A percentile compares a stretch with the other conserved stretches of the same genome.
These are phyloP conservation scores for Tragulus kanchil DNA, from an alignment of 2,113 vertebrate genomes.

Conservation along the genomic window DNA sequence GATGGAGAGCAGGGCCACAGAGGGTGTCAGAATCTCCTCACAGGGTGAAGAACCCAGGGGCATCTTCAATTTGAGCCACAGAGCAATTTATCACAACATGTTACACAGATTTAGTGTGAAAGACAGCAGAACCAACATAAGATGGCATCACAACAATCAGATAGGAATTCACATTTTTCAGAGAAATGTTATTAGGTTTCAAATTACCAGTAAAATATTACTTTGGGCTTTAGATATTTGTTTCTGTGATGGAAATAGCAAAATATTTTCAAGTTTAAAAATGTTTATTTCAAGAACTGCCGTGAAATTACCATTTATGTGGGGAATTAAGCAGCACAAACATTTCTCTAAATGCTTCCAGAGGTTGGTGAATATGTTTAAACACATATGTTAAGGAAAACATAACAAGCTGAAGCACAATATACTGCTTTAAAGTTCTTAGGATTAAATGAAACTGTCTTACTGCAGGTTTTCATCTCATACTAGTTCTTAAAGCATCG, in stretches of 20 bases:
- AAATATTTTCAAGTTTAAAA: conserved; percentile 78
- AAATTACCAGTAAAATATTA: conserved; percentile 65
- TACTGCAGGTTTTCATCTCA: neutral
- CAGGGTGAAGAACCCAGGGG: neutral
- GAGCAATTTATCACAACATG: neutral
- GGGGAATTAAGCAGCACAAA: conserved; percentile 79
- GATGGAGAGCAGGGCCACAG: neutral
- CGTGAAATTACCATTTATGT: conserved; percentile 83
- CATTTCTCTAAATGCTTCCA: conserved; percentile 81
- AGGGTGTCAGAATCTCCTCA: neutral
- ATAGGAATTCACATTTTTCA: conserved; percentile 31
- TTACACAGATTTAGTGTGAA: conserved; percentile 31
- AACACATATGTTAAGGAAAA: conserved; percentile 31
- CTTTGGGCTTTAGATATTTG: conserved; percentile 74
- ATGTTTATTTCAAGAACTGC: conserved; percentile 80
- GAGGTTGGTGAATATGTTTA: conserved; percentile 61
- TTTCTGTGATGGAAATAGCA: conserved; percentile 74
- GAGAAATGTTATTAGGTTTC: conserved; percentile 60
- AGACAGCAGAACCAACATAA: conserved; percentile 32
- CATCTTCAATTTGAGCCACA: neutral
- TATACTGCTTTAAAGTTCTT: neutral
- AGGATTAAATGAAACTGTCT: neutral
- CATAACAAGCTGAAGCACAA: neutral
- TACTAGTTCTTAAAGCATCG: neutral
- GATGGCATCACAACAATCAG: neutral